Conservation (phyloP, 2,113 vertebrate species). For the Plestiodon gilberti region DNA sequence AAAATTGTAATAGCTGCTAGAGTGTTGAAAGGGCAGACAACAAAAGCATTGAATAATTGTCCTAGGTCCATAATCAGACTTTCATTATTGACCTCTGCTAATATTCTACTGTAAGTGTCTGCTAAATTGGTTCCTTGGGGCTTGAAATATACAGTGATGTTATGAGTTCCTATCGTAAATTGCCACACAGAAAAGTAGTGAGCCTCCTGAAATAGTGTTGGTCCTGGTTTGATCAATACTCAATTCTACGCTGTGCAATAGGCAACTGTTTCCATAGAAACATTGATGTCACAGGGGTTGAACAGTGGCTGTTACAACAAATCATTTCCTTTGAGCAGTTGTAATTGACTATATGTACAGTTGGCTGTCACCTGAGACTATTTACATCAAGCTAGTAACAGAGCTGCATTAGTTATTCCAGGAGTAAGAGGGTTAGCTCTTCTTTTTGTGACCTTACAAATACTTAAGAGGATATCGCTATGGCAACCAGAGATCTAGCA, state of each 20-base stretch:
- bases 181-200: conserved; percentile 87
- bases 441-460: conserved; percentile 90
- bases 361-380: conserved; percentile 91
- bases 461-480: conserved; percentile 88
- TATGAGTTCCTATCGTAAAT: conserved; percentile 94
- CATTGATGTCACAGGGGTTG: conserved; percentile 96
- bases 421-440: conserved; percentile 83
- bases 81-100: conserved; percentile 98
- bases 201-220: conserved; percentile 85
- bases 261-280: conserved; percentile 93
- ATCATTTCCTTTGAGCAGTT: conserved; percentile 97
- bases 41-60: conserved; percentile 90
- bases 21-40: conserved; percentile 90
- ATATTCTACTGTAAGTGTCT: conserved; percentile 95
- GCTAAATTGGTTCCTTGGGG: conserved; percentile 98
- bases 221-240: conserved; percentile 94
- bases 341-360: conserved; percentile 96
- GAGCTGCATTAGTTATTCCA: conserved; percentile 91
- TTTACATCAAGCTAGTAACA: conserved; percentile 90
- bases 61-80: conserved; percentile 93
- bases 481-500: conserved; percentile 83
- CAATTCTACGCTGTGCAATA: conserved; percentile 96
- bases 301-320: conserved; percentile 92
- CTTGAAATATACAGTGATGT: conserved; percentile 90
- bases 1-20: conserved; percentile 75